A percentile compares a stretch with the other conserved stretches of the same genome.
These are phyloP conservation scores for Apodemia hepburni DNA, from an alignment of 2,888 invertebrate genomes.

Conservation along the genomic window DNA sequence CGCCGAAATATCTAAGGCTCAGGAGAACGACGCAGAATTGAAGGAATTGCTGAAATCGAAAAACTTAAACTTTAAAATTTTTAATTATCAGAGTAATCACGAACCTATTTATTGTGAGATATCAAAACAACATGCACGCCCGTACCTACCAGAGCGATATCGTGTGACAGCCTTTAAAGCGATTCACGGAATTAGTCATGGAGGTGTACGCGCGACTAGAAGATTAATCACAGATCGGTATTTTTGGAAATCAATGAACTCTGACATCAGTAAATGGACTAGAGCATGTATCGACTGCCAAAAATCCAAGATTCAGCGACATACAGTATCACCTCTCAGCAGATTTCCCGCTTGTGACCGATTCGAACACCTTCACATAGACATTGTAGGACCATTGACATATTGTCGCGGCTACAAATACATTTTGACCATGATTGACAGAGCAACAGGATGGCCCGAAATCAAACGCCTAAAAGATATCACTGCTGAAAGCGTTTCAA, in stretches of 20 bases:
- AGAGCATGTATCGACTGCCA: conserved; percentile 20
- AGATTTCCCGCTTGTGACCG: conserved; percentile 21
- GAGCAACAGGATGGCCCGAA: conserved; percentile 29
- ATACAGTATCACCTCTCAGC: conserved; percentile 25
- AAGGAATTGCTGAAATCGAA: conserved; percentile 7
- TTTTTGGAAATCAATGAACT: conserved; percentile 31
- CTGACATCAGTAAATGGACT: conserved; percentile 26
- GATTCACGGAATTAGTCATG: conserved; percentile 4
- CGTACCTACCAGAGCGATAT: background rate
- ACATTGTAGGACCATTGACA: conserved; percentile 28
- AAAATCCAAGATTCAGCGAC: conserved; percentile 27
- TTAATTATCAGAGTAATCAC: background rate
- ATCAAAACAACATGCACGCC: background rate
- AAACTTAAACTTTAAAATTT: background rate
- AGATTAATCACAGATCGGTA: conserved; percentile 21
- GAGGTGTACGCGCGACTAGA: conserved; percentile 23
- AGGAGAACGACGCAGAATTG: conserved; percentile 20
- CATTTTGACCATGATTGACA: conserved; percentile 28
- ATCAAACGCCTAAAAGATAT: conserved; percentile 24
- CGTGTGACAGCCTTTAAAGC: conserved; percentile 12
- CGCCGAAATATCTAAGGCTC: conserved; percentile 22
- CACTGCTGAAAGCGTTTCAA: conserved; percentile 36
- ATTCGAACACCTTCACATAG: conserved; percentile 26
- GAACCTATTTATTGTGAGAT: background rate
- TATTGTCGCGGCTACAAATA: conserved; percentile 31